phyloP scores from a whole-genome alignment of 2,113 vertebrate species.

The Gallinago undulata region DNA sequence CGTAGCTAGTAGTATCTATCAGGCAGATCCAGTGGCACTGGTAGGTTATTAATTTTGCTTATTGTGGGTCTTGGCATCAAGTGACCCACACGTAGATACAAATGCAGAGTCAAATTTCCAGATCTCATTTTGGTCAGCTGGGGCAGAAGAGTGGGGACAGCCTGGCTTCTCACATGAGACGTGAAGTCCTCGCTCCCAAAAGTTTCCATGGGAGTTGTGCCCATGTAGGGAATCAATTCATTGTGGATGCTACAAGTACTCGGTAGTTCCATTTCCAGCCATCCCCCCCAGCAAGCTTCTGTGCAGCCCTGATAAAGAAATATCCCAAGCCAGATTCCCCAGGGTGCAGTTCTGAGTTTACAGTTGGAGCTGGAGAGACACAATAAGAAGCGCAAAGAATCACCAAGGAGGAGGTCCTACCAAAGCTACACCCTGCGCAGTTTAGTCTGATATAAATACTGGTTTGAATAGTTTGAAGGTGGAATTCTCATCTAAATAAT shows the following conservation, averaged over 20 bases:
- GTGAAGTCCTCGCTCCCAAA: neutral
- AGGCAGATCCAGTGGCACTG: neutral
- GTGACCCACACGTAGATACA: neutral
- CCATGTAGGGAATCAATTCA: neutral
- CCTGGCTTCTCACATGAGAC: neutral
- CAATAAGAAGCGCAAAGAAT: neutral
- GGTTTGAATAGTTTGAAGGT: neutral
- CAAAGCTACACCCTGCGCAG: fast-evolving
- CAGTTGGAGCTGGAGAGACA: neutral
- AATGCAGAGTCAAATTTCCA: neutral
- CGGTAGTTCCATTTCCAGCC: neutral
- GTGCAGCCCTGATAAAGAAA: neutral
- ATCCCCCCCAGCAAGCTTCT: neutral
- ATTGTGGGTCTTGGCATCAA: neutral
- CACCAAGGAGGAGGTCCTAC: fast-evolving
- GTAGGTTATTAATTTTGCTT: neutral
- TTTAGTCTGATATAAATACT: neutral
- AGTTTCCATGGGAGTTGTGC: neutral
- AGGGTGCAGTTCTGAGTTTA: neutral
- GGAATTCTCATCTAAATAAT: neutral
- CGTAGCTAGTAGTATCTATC: neutral
- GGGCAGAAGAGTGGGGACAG: neutral
- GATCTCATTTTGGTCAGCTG: neutral
- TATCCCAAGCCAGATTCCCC: neutral
- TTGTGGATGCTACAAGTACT: neutral